Percentiles rank a stretch among this genome's conserved stretches.
Conservation (phyloP, 2,797 vertebrate species). For the Phalanger gymnotis region DNA sequence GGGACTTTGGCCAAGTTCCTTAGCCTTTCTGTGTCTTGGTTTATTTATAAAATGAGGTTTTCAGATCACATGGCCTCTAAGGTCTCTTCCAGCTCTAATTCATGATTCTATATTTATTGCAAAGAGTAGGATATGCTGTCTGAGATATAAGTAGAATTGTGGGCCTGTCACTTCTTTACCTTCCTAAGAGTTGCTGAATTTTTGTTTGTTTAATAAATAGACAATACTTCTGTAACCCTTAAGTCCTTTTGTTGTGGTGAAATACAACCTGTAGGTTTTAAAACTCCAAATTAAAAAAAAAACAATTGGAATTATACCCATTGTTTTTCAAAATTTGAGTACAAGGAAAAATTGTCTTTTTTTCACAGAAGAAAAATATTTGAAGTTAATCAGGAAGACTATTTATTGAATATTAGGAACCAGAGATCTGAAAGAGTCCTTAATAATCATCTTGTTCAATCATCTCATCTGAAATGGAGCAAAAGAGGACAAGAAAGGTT, state of each 20-base stretch:
- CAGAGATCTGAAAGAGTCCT: not conserved
- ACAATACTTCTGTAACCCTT: slow-evolving; percentile 32
- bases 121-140: not conserved
- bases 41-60: too few relatives aligned
- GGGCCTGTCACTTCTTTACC: slow-evolving; percentile 6
- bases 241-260: slow-evolving; percentile 30
- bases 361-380: slow-evolving; percentile 8
- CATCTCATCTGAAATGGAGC: slow-evolving; percentile 4
- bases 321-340: slow-evolving; percentile 37
- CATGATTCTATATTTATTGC: too few relatives aligned
- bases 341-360: not conserved
- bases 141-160: slow-evolving; percentile 43
- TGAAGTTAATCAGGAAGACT: slow-evolving; percentile 5
- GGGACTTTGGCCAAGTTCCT: too few relatives aligned
- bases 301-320: not conserved
- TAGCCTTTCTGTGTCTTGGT: too few relatives aligned
- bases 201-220: slow-evolving; percentile 47
- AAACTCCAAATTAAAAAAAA: slow-evolving; percentile 13
- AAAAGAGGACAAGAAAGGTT: not conserved
- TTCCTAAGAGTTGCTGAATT: slow-evolving; percentile 8
- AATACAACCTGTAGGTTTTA: slow-evolving; percentile 18
- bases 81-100: too few relatives aligned
- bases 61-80: too few relatives aligned
- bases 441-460: not conserved
- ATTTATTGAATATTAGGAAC: slow-evolving; percentile 22